Evolutionary conservation across 2,888 invertebrate species (phyloP).

Genomic region (Epinotia bilunana): DNA sequence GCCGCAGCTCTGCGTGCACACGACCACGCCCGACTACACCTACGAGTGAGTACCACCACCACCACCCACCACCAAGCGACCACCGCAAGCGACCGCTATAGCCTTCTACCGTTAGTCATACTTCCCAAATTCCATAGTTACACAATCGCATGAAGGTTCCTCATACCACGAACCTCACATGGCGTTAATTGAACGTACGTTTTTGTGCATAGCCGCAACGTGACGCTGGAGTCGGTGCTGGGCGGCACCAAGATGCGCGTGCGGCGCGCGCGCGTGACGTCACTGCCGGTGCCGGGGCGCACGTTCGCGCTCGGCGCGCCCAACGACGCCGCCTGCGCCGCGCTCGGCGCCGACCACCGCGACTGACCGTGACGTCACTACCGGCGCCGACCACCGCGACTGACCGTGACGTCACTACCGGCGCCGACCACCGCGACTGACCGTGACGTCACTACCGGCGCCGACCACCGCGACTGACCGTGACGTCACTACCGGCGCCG

Average conservation of each 20-base stretch:
- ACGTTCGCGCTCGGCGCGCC: constrained; percentile 61
- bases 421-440: background rate
- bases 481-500: background rate
- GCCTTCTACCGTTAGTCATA: no score
- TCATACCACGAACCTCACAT: no score
- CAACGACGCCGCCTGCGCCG: constrained; percentile 65
- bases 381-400: background rate
- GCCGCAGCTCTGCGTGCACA: constrained; percentile 70
- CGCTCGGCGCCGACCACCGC: constrained; percentile 54
- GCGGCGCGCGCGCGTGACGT: constrained; percentile 39
- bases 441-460: background rate
- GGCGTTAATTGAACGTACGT: background rate
- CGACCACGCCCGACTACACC: constrained; percentile 48
- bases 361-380: constrained; percentile 26
- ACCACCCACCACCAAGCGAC: no score
- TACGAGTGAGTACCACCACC: constrained; percentile 40
- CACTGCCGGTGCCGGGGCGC: constrained; percentile 50
- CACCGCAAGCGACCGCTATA: no score
- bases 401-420: background rate
- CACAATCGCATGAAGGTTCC: no score
- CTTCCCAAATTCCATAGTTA: no score
- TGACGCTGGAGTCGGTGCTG: constrained; percentile 42
- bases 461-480: background rate
- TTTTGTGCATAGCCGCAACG: constrained; percentile 41
- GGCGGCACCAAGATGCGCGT: constrained; percentile 49